These are phyloP conservation scores for Alloscopus bannaensis DNA, from an alignment of 2,888 invertebrate species.

Conservation along the genomic window DNA sequence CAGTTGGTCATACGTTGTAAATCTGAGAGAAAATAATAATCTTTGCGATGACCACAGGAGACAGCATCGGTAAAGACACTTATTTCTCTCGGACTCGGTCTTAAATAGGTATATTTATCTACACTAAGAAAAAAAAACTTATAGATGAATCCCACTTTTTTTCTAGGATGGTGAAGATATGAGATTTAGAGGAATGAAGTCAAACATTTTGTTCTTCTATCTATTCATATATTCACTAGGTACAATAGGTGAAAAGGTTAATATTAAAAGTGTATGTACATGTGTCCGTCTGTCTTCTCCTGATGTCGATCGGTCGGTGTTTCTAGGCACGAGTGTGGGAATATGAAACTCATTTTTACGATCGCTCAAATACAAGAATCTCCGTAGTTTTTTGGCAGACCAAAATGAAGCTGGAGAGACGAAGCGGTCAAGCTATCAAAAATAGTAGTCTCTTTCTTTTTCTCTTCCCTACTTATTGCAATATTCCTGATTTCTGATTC, in stretches of 20 bases:
- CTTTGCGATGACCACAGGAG: conserved; percentile 1
- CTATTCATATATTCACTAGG: background rate
- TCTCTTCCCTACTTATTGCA: conserved; percentile 31
- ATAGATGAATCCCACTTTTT: too few relatives aligned
- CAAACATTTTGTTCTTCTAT: conserved; percentile 23
- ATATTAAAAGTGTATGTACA: conserved; percentile 6
- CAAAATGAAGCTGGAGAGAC: conserved; percentile 72
- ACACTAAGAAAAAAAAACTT: too few relatives aligned
- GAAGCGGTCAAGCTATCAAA: conserved; percentile 73
- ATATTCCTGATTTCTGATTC: conserved; percentile 10
- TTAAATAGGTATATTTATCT: conserved; percentile 47
- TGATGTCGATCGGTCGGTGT: background rate
- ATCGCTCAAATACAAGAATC: conserved; percentile 64
- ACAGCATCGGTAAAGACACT: conserved; percentile 2
- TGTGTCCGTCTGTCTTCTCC: too few relatives aligned
- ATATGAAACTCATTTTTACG: conserved; percentile 73
- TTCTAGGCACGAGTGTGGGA: conserved; percentile 44
- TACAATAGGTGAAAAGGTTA: background rate
- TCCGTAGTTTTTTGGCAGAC: conserved; percentile 65
- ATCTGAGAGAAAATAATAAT: conserved; percentile 53
- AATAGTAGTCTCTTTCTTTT: conserved; percentile 33
- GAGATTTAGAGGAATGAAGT: conserved; percentile 10
- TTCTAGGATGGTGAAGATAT: conserved; percentile 36
- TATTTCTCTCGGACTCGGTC: conserved; percentile 14
- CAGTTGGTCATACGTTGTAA: conserved; percentile 52